These are phyloP conservation scores for Sitta carolinensis DNA, from an alignment of 2,797 vertebrate genomes.

Conservation along the genomic window DNA sequence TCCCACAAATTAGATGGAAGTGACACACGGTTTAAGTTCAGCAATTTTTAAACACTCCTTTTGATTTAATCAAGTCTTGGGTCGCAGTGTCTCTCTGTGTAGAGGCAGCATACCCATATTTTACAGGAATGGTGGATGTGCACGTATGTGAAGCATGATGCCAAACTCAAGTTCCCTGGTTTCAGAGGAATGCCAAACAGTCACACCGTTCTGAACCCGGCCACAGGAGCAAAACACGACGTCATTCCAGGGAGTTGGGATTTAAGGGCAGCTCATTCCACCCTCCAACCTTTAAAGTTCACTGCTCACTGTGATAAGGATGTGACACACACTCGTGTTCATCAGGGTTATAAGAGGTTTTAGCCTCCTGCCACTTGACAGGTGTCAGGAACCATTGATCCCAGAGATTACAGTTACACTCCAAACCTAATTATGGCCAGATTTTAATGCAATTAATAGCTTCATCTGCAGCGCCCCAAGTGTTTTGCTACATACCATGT, in stretches of 20 bases:
- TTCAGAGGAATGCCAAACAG: not conserved
- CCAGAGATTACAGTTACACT: not conserved
- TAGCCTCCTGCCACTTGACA: not conserved
- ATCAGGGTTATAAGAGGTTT: conserved; percentile 15
- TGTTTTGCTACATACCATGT: not conserved
- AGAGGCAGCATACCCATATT: not conserved
- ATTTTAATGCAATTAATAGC: conserved; percentile 66
- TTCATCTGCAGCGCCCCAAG: conserved; percentile 29
- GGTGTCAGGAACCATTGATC: conserved; percentile 35
- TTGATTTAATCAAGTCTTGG: conserved; percentile 47
- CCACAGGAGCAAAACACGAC: not conserved
- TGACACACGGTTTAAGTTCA: conserved; percentile 43
- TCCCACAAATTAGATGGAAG: conserved; percentile 63
- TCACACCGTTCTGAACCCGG: not conserved
- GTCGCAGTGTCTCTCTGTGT: not conserved
- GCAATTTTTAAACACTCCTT: conserved; percentile 64
- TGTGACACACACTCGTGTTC: not conserved
- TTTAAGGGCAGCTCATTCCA: conserved; percentile 7
- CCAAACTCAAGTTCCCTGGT: not conserved
- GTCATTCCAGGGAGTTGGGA: not conserved
- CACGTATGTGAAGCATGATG: not conserved
- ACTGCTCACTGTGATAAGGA: not conserved
- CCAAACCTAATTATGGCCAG: conserved; percentile 59
- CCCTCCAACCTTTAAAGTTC: conserved; percentile 13
- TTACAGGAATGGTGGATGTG: not conserved